phyloP scores from a whole-genome alignment of 2,797 vertebrate species.

The Lemur catta region DNA sequence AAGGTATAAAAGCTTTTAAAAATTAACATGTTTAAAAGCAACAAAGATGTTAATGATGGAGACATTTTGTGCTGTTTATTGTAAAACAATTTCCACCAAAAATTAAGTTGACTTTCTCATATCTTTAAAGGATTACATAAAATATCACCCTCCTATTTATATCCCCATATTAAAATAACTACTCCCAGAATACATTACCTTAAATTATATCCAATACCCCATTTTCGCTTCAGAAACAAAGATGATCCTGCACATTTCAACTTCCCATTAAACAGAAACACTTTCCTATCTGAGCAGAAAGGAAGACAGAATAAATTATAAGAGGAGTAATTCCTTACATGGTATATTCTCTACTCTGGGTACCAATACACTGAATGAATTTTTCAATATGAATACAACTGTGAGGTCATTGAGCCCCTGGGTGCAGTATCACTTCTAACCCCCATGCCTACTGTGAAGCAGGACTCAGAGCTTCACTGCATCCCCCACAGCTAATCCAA shows the following conservation, averaged over 20 bases:
- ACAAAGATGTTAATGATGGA: background rate
- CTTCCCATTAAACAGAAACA: constrained; percentile 90
- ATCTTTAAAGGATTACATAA: background rate
- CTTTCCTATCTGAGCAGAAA: constrained; percentile 89
- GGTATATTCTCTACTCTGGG: background rate
- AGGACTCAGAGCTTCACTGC: background rate
- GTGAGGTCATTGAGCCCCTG: background rate
- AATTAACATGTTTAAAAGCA: background rate
- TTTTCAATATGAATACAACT: background rate
- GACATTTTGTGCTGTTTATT: background rate
- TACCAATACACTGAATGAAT: background rate
- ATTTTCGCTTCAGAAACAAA: constrained; percentile 93
- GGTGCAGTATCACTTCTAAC: background rate
- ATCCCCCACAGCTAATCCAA: background rate
- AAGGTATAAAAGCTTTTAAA: background rate
- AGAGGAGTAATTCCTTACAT: background rate
- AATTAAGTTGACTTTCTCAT: background rate
- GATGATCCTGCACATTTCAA: constrained; percentile 92
- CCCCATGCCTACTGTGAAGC: background rate
- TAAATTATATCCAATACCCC: constrained; percentile 93
- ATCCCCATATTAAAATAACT: background rate
- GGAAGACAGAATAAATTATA: background rate
- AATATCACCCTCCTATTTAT: background rate
- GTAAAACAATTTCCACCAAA: background rate
- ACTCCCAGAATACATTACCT: constrained; percentile 81